phyloP scores from a whole-genome alignment of 2,888 invertebrate species.

The Congeria kusceri region DNA sequence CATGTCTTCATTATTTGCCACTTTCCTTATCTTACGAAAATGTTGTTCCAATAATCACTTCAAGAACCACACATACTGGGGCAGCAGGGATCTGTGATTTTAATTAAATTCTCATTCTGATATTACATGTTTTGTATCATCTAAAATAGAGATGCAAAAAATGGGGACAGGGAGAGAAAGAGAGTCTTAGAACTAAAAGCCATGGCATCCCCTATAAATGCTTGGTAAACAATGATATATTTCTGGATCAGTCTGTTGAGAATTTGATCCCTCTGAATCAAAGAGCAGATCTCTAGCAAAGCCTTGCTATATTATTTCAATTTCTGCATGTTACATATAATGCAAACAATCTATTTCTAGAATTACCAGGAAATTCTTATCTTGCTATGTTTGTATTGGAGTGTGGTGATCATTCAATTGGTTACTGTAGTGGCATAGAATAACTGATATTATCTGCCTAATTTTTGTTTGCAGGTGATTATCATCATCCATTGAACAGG shows the following conservation, averaged over 20 bases:
- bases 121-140: too few relatives aligned
- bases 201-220: too few relatives aligned
- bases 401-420: conserved; percentile 11
- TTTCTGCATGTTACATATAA: conserved; percentile 42
- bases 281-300: conserved; percentile 2
- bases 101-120: too few relatives aligned
- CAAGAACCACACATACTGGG: too few relatives aligned
- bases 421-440: conserved; percentile 29
- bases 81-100: too few relatives aligned
- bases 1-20: too few relatives aligned
- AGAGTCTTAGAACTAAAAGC: too few relatives aligned
- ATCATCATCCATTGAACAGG: background rate
- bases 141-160: too few relatives aligned
- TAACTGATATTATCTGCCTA: conserved; percentile 13
- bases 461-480: conserved; percentile 22
- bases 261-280: background rate
- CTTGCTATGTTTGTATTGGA: conserved; percentile 25
- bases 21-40: too few relatives aligned
- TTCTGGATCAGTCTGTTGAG: background rate
- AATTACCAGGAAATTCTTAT: conserved; percentile 19
- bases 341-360: conserved; percentile 46
- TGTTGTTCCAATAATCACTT: too few relatives aligned
- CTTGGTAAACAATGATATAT: conserved; percentile 4
- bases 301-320: conserved; percentile 4
- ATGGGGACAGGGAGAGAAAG: too few relatives aligned